These are phyloP conservation scores for Polypedilum pembai DNA, from an alignment of 1,140 invertebrate genomes.

Conservation along the genomic window DNA sequence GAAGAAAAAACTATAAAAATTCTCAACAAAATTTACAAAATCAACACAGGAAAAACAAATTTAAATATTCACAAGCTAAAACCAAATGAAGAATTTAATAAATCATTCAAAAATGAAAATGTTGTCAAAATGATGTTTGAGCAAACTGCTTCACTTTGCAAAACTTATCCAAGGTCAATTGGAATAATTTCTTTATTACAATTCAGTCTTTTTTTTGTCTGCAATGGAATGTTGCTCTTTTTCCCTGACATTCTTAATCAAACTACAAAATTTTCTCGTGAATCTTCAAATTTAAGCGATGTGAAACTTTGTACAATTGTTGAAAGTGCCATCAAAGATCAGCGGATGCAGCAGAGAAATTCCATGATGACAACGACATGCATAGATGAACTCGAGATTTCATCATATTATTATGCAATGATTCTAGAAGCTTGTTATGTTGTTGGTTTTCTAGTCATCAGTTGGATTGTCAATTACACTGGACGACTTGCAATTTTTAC, in stretches of 20 bases:
- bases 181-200: slow-evolving; percentile 46
- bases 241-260: slow-evolving; percentile 48
- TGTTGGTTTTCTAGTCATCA: slow-evolving; percentile 29
- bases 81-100: slow-evolving; percentile 29
- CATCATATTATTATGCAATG: slow-evolving; percentile 2
- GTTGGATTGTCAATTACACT: background rate
- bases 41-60: slow-evolving; percentile 46
- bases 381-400: background rate
- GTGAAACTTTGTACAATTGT: slow-evolving; percentile 36
- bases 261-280: slow-evolving; percentile 33
- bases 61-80: slow-evolving; percentile 32
- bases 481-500: slow-evolving; percentile 30
- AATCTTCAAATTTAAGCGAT: slow-evolving; percentile 35
- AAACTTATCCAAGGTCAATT: slow-evolving; percentile 31
- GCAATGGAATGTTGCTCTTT: slow-evolving; percentile 49
- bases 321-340: background rate
- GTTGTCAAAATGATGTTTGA: background rate
- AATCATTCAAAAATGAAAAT: background rate
- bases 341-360: background rate
- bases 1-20: slow-evolving; percentile 49
- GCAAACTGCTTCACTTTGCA: background rate
- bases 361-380: background rate
- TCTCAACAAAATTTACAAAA: slow-evolving; percentile 48
- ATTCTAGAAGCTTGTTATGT: slow-evolving; percentile 32
- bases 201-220: slow-evolving; percentile 46